Percentiles rank a stretch among this genome's conserved stretches.
phyloP scores from a whole-genome alignment of 2,113 vertebrate species.

The Gobius niger region DNA sequence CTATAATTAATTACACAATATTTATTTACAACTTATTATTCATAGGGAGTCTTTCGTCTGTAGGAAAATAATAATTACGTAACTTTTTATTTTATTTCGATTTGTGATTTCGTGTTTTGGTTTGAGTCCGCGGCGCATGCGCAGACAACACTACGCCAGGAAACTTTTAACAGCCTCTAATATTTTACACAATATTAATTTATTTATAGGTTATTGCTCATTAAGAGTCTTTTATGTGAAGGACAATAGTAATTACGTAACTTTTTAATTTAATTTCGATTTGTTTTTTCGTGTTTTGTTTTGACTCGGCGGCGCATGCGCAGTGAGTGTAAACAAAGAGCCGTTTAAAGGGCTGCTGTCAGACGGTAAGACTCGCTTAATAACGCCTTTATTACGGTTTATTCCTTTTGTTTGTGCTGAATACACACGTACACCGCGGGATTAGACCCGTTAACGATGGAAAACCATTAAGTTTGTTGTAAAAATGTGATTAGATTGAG shows the following conservation, averaged over 20 bases:
- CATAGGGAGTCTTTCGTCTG: background rate
- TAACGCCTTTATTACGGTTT: background rate
- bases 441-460: background rate
- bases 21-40: background rate
- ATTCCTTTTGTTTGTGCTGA: background rate
- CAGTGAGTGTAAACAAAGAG: background rate
- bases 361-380: background rate
- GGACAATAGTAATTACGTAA: background rate
- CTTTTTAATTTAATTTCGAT: background rate
- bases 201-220: background rate
- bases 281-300: background rate
- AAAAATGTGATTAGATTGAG: background rate
- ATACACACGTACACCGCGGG: background rate
- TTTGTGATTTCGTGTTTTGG: background rate
- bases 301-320: background rate
- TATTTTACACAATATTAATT: background rate
- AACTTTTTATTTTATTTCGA: background rate
- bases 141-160: background rate
- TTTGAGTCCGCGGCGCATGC: background rate
- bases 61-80: background rate
- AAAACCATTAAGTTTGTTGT: background rate
- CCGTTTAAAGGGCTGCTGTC: conserved; percentile 2
- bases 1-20: background rate
- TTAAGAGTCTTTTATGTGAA: background rate
- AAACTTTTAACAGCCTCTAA: background rate